Percentiles rank a stretch among this genome's conserved stretches.
phyloP scores from a whole-genome alignment of 2,888 invertebrate species.

The Perizoma affinitatum region DNA sequence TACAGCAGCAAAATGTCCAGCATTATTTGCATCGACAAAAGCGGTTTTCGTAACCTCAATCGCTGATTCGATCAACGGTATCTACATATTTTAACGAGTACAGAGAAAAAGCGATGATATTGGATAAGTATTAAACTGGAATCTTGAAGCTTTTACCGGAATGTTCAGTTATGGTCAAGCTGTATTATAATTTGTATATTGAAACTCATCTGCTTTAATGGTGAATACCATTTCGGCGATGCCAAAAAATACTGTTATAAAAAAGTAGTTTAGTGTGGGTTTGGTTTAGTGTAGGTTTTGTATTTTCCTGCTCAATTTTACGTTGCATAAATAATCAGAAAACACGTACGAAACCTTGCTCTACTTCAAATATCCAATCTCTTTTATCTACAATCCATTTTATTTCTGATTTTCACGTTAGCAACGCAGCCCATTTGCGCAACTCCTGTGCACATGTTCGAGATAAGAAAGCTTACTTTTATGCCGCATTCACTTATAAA shows the following conservation, averaged over 20 bases:
- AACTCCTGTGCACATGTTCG: slow-evolving; percentile 67
- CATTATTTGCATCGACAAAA: slow-evolving; percentile 14
- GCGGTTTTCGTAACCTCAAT: slow-evolving; percentile 43
- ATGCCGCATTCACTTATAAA: slow-evolving; percentile 14
- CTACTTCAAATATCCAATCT: slow-evolving; percentile 32
- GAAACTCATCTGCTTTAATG: no score
- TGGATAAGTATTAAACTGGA: slow-evolving; percentile 17
- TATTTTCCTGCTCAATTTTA: slow-evolving; percentile 9
- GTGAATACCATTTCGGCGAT: no score
- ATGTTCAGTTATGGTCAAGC: slow-evolving; percentile 1
- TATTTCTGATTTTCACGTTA: slow-evolving; percentile 41
- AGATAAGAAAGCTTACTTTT: slow-evolving; percentile 81
- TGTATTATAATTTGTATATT: no score
- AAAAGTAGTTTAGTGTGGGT: no score
- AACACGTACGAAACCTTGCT: slow-evolving; percentile 27
- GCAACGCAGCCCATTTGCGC: slow-evolving; percentile 61
- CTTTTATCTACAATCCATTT: slow-evolving; percentile 39
- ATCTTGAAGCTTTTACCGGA: slow-evolving; percentile 8
- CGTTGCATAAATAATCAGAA: slow-evolving; percentile 23
- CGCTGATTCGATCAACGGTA: slow-evolving; percentile 32
- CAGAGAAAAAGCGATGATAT: slow-evolving; percentile 18
- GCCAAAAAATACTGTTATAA: no score
- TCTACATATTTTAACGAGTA: slow-evolving; percentile 19
- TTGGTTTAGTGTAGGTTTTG: no score
- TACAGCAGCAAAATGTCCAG: no score